Conservation (phyloP, 2,113 vertebrate species). For the Petaurus breviceps region DNA sequence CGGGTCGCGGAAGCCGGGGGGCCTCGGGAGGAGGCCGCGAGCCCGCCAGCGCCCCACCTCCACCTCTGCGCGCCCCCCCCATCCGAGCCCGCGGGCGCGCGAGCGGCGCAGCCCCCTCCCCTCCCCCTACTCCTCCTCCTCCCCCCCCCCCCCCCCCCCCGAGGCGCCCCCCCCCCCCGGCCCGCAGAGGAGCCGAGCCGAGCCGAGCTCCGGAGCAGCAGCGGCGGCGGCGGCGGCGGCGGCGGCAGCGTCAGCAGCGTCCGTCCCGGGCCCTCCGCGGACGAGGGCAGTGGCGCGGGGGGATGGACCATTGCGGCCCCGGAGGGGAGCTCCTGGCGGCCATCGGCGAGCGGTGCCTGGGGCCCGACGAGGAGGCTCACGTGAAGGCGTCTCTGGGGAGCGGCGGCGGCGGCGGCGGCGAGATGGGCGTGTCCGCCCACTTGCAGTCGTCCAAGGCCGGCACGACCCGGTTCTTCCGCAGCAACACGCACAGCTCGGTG, state of each 20-base stretch:
- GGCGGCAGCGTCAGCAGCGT: not conserved
- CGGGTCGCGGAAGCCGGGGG: not conserved
- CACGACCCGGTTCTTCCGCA: slow-evolving; percentile 98
- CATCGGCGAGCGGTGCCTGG: not conserved
- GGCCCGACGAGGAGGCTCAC: not conserved
- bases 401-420: slow-evolving; percentile 84
- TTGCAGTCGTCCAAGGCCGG: slow-evolving; percentile 97
- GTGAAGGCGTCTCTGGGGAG: not conserved
- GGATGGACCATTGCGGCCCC: not conserved
- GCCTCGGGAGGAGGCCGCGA: not conserved
- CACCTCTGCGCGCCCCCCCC: not conserved
- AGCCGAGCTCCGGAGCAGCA: not conserved
- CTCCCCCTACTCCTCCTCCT: not conserved
- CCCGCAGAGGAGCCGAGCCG: not conserved
- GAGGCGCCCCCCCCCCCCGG: not conserved
- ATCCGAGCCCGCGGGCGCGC: not conserved
- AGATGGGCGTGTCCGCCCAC: slow-evolving; percentile 97
- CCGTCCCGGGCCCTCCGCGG: not conserved
- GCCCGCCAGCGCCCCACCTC: not conserved
- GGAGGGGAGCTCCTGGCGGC: not conserved
- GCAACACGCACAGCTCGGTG: slow-evolving; percentile 98
- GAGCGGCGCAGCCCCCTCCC: not conserved
- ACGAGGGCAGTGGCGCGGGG: not conserved
- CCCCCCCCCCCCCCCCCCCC: not conserved
- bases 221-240: not conserved